A percentile compares a stretch with the other conserved stretches of the same genome.
These are phyloP conservation scores for Brachypteracias leptosomus DNA, from an alignment of 2,113 vertebrate species.

Conservation along the genomic window DNA sequence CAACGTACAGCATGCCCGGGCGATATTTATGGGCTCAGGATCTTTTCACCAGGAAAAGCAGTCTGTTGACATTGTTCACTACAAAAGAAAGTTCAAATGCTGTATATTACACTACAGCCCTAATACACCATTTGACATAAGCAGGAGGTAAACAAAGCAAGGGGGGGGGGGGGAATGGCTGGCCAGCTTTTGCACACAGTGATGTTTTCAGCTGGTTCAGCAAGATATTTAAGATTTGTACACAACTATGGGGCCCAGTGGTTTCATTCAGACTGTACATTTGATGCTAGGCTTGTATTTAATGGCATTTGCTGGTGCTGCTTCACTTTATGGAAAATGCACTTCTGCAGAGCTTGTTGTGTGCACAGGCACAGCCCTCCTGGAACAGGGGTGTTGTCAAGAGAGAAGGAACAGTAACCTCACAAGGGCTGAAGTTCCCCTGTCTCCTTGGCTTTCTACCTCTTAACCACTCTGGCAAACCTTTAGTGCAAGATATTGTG, in stretches of 20 bases:
- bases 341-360: fast-evolving
- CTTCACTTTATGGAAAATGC: neutral
- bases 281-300: neutral
- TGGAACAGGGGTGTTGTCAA: neutral
- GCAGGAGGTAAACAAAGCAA: neutral
- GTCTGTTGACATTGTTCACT: constrained; percentile 23
- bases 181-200: fast-evolving
- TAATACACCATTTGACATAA: neutral
- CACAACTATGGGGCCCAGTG: neutral
- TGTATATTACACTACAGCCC: neutral
- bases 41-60: constrained; percentile 29
- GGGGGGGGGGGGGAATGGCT: neutral
- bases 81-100: constrained; percentile 42
- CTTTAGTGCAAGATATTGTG: neutral
- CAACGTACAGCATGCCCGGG: neutral
- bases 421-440: neutral
- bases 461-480: neutral
- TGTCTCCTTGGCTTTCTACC: neutral
- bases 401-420: neutral
- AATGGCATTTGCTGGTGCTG: neutral
- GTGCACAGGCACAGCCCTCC: neutral
- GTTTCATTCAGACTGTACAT: neutral
- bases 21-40: constrained; percentile 24
- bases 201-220: neutral
- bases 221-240: neutral